phyloP scores from a whole-genome alignment of 2,888 invertebrate genomes.

The Trypoxylon attenuatum region DNA sequence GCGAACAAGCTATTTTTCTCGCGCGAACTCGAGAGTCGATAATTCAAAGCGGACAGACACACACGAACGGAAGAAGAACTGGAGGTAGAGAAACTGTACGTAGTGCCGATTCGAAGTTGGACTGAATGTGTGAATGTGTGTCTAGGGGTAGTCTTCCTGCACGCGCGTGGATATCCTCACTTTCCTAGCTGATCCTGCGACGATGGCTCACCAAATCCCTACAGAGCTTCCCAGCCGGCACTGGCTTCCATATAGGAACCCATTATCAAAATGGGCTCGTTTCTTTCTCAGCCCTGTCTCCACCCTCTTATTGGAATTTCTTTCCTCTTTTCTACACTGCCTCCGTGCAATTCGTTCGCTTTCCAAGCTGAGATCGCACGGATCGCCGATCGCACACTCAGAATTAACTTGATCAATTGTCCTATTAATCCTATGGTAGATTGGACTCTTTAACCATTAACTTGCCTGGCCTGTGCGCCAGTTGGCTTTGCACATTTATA shows the following conservation, averaged over 20 bases:
- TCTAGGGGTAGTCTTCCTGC: too few species aligned
- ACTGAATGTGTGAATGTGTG: constrained; percentile 15
- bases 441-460: constrained; percentile 12
- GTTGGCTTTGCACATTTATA: not conserved
- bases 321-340: constrained; percentile 35
- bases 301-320: constrained; percentile 65
- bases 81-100: constrained; percentile 5
- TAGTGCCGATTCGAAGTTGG: constrained; percentile 17
- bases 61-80: constrained; percentile 16
- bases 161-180: constrained; percentile 34
- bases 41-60: constrained; percentile 57
- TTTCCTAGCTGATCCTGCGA: constrained; percentile 59
- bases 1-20: constrained; percentile 48
- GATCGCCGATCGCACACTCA: constrained; percentile 45
- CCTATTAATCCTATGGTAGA: constrained; percentile 30
- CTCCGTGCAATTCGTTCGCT: constrained; percentile 30
- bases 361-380: constrained; percentile 21
- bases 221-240: constrained; percentile 65
- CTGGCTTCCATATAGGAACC: constrained; percentile 65
- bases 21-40: constrained; percentile 58
- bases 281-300: constrained; percentile 62
- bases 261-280: constrained; percentile 73
- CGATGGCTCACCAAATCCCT: constrained; percentile 71
- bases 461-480: too few species aligned
- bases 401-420: constrained; percentile 41